Evolutionary conservation across 2,888 invertebrate genomes (phyloP), one percentile per base, ranked within the genome.

Genomic region (Netelia virgata): DNA sequence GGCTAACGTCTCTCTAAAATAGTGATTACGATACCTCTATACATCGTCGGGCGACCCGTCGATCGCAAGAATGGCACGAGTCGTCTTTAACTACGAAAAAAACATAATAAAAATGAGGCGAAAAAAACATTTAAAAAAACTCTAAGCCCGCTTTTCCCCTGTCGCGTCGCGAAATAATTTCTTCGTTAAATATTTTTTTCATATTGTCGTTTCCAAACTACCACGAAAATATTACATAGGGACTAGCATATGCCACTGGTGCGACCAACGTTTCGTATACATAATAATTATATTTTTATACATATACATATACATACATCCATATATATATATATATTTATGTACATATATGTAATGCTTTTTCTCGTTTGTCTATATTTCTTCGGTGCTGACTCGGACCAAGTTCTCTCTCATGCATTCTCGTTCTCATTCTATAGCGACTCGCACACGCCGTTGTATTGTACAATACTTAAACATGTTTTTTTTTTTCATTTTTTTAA

Each of bases 21-120:
- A 91, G 87, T 91, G 90, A 89, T 88, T 89, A 90, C 88, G 88
- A 88, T 89, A 88, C 87, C 84, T 91, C 88, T 92, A 92, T 91
- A 91, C 90, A 90, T 86, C 87, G 83, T 88, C 84, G 84, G 83
- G 88, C 89, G 88, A 88, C 86, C 85, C 89, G 89, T 89, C 83
- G 83, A 89, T 88, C 88, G 88, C 84, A 87, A 87, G 83, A 88
- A 88, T 86, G 83, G 75, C 66, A 74, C 73, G 47, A 80, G 70
- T 72, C 57, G 68, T 74, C 50, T 53, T 82, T 63, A 57, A 82
- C 77, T 74, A 72, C 75, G 66, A 68, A 59, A 43, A 50, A 64
- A 68, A 36, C 36, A 36, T 1, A 36, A 36, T 36, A 11, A 63
- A 61, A 41, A 23, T 66, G 61, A 23, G 3, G 63, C 61, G 55